Evolutionary conservation across 1,140 invertebrate genomes (phyloP), one percentile per base, ranked within the genome.

Genomic region (Drosophila neocordata): DNA sequence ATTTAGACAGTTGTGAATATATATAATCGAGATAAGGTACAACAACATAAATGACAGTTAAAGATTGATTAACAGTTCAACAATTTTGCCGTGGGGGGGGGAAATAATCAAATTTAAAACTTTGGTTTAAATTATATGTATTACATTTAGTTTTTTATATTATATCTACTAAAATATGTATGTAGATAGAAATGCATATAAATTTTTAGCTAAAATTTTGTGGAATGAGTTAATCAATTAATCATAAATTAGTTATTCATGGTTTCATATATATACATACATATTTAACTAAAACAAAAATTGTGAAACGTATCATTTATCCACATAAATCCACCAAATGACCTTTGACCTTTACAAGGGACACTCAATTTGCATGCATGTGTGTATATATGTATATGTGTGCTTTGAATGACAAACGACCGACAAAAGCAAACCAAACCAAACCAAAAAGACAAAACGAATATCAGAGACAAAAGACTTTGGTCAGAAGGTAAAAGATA

Each of bases 291-390:
- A 41, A 60, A 60, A 2, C 38, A 13, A 38, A 12, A 18, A 18
- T 20, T 48, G 7, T 8, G 13, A 48, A 48, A 48, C 15, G 18
- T 20, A 48, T 48, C 41, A 48, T 44, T 44, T 44, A 18, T 15
- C 41, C 2, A 18, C 2, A 44, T 44, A 44, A 44, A 44, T 48
- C 41, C 15, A 48, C 15, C 8, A 18, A 41, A 12, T 15, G 62
- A 69, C 67, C 62, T 69, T 66, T 69, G 53, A 66, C 62, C 67
- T 69, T 69, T 66, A 20, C 62, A 44, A 48, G 48, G 52, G n/a
- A 38, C 62, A 56, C 62, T 65, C 38, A 48, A 69, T 69, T 69
- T 69, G 62, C 67, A 66, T 69, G 41, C 64, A 51, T 69, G 18
- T 15, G 18, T 31, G 7, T 12, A 2, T 13, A 15, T 57, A 35